Base-by-base conservation (phyloP, 2,888 invertebrate genomes). In the Cosmia trapezina region DNA sequence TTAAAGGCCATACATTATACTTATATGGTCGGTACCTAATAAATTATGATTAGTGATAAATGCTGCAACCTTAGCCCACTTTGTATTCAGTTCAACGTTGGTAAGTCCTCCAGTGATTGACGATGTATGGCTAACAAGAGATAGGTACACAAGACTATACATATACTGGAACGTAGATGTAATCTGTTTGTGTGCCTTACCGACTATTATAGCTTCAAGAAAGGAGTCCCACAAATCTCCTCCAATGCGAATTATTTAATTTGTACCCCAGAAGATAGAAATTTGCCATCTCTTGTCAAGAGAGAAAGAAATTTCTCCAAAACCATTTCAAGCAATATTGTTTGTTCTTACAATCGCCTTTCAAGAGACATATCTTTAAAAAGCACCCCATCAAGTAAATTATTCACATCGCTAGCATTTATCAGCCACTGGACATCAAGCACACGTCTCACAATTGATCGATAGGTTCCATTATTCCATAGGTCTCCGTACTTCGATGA, bases 41-140 rank as follows among this genome's bases (percentile, higher is more conserved):
- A 86, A 84, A 85, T 84, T 80, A 86, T 86, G 72, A 85, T 86
- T 80, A 86, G 73, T 75, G 59, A 71, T 84, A 84, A 82, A 84
- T 84, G 68, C 14, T 81, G 17, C 69, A 86, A 60, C 85, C 85
- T 84, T 86, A 74, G 73, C 77, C 70, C 43, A 81, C 67, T 81
- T 85, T 63, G 73, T 78, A 84, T 79, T 74, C 71, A 84, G 75
- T 76, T 51, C 70, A 65, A 68, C 57, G 57, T 57, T 49, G 51
- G 37, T 65, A 56, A 49, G 62, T 33, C 45, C 4, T 64, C 69
- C 47, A 74, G 37, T 76, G 45, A 43, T 43, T 60, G 47, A 57
- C 49, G 54, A 73, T 76, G 14, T 51, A 22, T 28, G 3, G n/a
- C 47, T 68, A 60, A 9, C 37, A n/a, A 14, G 17, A 63, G 45